phyloP scores from a whole-genome alignment of 1,140 invertebrate genomes.

The Asobara japonica region DNA sequence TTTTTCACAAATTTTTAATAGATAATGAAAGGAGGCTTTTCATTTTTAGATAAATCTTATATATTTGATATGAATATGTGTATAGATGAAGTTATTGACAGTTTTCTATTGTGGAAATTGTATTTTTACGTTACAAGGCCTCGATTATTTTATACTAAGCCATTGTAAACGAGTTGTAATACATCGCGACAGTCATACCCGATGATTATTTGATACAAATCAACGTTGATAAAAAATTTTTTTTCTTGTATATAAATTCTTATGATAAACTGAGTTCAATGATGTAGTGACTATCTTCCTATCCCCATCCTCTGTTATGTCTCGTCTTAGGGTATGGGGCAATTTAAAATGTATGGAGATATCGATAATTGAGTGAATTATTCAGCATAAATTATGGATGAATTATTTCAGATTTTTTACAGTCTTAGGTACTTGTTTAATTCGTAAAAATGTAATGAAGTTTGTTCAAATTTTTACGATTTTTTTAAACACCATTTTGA shows the following conservation, averaged over 20 bases:
- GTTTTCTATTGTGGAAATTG: neutral
- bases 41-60: neutral
- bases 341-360: too few species aligned
- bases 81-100: neutral
- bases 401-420: too few species aligned
- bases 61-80: conserved; percentile 6
- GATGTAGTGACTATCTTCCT: neutral
- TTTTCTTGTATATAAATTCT: conserved; percentile 11
- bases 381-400: too few species aligned
- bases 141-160: neutral
- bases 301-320: neutral
- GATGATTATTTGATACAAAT: neutral
- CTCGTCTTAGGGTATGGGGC: too few species aligned
- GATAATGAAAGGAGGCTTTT: neutral
- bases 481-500: too few species aligned
- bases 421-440: too few species aligned
- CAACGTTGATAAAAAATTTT: conserved; percentile 1
- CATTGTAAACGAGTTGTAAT: neutral
- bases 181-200: neutral
- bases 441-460: too few species aligned
- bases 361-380: too few species aligned
- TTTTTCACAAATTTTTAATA: neutral
- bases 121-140: neutral
- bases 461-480: too few species aligned
- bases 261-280: neutral